phyloP scores from a whole-genome alignment of 2,797 vertebrate species.

The Phataginus tetradactyla region DNA sequence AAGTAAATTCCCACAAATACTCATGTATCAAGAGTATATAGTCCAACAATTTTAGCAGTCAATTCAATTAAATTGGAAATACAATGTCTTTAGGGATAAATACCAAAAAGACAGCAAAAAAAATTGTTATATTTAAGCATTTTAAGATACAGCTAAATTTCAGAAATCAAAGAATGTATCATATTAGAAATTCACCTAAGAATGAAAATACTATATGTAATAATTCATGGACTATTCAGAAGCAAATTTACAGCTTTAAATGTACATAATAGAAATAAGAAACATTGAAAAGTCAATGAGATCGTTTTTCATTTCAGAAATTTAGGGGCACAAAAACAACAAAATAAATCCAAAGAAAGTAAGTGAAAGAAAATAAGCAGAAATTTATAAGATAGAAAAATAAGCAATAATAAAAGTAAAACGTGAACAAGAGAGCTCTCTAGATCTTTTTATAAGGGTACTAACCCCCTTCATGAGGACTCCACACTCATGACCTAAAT shows the following conservation, averaged over 20 bases:
- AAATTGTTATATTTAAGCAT: neutral
- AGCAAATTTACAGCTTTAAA: neutral
- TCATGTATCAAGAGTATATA: neutral
- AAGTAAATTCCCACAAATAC: neutral
- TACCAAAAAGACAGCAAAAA: neutral
- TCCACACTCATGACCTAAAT: neutral
- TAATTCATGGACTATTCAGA: neutral
- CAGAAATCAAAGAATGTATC: neutral
- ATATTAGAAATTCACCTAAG: neutral
- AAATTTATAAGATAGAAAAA: neutral
- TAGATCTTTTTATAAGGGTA: neutral
- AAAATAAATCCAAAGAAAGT: neutral
- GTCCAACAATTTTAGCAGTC: neutral
- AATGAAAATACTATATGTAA: neutral
- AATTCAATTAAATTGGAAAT: constrained; percentile 11
- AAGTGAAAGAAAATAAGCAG: neutral
- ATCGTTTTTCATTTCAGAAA: neutral
- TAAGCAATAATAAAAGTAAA: neutral
- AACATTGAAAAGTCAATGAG: neutral
- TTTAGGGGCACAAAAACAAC: neutral
- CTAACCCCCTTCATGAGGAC: neutral
- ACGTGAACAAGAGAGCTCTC: neutral
- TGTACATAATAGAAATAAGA: neutral
- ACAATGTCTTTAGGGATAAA: neutral
- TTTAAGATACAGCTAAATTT: constrained; percentile 10